These are phyloP conservation scores for Cerastoderma edule DNA, from an alignment of 2,888 invertebrate genomes.

Conservation along the genomic window DNA sequence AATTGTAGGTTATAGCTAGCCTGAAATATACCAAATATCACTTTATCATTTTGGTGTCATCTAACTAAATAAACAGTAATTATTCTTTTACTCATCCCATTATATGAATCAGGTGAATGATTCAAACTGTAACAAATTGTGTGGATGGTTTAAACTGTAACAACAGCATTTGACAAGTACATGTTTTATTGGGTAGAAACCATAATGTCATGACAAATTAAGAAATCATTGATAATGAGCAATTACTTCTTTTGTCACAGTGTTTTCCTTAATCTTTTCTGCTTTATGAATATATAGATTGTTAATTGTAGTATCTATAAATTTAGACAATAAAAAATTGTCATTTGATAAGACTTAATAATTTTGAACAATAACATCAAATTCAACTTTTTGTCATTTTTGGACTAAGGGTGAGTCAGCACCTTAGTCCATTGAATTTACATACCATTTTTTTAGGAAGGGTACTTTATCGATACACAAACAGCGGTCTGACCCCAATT, in stretches of 20 bases:
- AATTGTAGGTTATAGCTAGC: constrained; percentile 34
- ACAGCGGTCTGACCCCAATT: too few relatives aligned
- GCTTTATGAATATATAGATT: too few relatives aligned
- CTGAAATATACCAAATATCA: constrained; percentile 34
- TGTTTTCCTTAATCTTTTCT: background rate
- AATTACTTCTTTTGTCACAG: constrained; percentile 7
- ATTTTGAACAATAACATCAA: too few relatives aligned
- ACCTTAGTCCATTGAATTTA: too few relatives aligned
- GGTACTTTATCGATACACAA: too few relatives aligned
- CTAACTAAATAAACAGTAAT: background rate
- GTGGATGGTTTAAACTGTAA: background rate
- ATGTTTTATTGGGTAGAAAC: background rate
- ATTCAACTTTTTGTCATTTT: too few relatives aligned
- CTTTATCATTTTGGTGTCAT: background rate
- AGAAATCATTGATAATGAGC: background rate
- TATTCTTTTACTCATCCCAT: background rate
- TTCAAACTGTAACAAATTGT: too few relatives aligned
- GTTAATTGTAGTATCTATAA: too few relatives aligned
- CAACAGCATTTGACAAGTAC: background rate
- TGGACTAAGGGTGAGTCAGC: too few relatives aligned
- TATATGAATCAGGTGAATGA: background rate
- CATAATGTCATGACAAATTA: background rate
- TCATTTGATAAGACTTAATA: too few relatives aligned
- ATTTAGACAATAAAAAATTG: too few relatives aligned
- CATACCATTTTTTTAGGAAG: too few relatives aligned